Conservation (phyloP, 1,140 invertebrate genomes). For the Penaeus japonicus region DNA sequence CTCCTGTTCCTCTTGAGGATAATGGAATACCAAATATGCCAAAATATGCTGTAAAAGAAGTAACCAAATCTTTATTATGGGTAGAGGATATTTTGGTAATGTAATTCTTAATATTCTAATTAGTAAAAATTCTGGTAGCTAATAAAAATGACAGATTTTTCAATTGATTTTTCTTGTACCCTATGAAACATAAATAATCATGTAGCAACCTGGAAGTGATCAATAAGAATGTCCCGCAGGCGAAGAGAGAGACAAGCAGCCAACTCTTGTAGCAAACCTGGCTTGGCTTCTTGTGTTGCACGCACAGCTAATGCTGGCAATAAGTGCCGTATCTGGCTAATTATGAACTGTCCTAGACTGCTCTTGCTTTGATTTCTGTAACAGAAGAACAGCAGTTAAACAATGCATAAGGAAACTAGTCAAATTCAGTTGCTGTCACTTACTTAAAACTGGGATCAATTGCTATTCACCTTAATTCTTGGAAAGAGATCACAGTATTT, state of each 20-base stretch:
- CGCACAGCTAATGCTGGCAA: conserved; percentile 42
- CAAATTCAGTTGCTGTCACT: no score
- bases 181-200: no score
- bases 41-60: conserved; percentile 46
- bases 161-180: neutral
- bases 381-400: neutral
- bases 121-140: neutral
- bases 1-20: conserved; percentile 37
- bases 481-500: no score
- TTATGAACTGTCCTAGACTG: conserved; percentile 18
- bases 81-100: neutral
- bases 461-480: no score
- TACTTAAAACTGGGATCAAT: no score
- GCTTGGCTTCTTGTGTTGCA: conserved; percentile 20
- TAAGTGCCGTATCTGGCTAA: conserved; percentile 32
- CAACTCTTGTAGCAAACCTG: conserved; percentile 37
- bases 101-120: neutral
- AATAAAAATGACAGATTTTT: neutral
- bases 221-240: conserved; percentile 46
- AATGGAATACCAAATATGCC: conserved; percentile 44
- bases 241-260: conserved; percentile 31
- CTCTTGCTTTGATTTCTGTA: conserved; percentile 11
- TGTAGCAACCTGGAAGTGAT: conserved; percentile 41
- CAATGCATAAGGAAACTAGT: no score
- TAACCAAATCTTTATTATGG: neutral